These are phyloP conservation scores for Rhinolophus ferrumequinum DNA, from an alignment of 2,113 vertebrate genomes.

Conservation along the genomic window DNA sequence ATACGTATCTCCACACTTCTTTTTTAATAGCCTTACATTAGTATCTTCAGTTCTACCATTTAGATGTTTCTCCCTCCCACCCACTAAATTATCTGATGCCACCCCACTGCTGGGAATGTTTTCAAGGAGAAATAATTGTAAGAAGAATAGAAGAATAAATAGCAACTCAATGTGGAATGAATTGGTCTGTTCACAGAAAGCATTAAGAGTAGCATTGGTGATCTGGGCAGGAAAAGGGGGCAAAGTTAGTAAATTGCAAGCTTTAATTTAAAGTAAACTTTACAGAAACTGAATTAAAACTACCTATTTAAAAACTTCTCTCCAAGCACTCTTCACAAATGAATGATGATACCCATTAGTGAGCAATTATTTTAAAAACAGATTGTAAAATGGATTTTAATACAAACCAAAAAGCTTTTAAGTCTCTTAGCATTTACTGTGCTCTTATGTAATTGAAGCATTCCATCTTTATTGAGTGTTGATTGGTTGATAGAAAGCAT, in stretches of 20 bases:
- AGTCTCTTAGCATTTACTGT: background rate
- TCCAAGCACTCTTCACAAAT: background rate
- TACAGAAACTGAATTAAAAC: background rate
- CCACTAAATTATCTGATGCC: background rate
- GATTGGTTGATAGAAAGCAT: background rate
- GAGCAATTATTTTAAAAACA: background rate
- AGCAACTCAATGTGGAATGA: background rate
- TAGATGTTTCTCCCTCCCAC: background rate
- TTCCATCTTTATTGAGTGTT: background rate
- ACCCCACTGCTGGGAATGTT: background rate
- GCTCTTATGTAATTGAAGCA: background rate
- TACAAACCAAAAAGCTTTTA: background rate
- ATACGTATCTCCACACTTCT: background rate
- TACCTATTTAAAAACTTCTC: background rate
- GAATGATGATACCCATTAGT: background rate
- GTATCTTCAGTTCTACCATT: background rate
- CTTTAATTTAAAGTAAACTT: background rate
- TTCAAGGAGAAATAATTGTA: background rate
- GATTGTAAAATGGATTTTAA: background rate
- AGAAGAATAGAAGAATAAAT: background rate
- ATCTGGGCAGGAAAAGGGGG: background rate
- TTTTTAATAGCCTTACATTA: background rate
- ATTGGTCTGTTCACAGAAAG: background rate
- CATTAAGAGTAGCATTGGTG: background rate
- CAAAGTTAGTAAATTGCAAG: background rate